Evolutionary conservation across 1,140 invertebrate species (phyloP), one percentile per base, ranked within the genome.

Genomic region (Eriocheir sinensis): DNA sequence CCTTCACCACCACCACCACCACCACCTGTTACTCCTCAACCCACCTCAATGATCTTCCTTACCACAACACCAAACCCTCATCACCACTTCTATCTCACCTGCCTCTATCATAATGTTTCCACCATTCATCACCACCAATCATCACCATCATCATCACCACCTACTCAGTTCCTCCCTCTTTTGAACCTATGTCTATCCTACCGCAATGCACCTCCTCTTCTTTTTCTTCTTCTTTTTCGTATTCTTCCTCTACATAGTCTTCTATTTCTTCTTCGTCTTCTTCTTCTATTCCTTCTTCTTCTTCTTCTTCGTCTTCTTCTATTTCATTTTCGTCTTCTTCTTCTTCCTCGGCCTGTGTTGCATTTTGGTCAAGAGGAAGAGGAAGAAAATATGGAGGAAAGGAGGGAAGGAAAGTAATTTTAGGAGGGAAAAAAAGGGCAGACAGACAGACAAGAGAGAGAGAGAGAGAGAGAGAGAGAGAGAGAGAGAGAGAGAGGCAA

Each of bases 391-490:
- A n/a, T 0, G 21, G 60, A 72, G 6, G 21, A 4, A 72, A 89
- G 2, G 36, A 12, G 40, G 38, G 40, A 32, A 12, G 38, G 86
- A 44, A 1, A 36, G n/a, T n/a, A n/a, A n/a, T n/a, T 86, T 0
- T 32, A 89, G 40, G 86, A 30, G 44, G n/a, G 36, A 44, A 89
- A 89, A 36, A 38, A 89, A 38, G 44, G 86, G 41, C 17, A 89
- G 85, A 88, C 38, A 88, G 85, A 88, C 38, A 88, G 86, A 38
- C 86, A 21, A 34, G 38, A 40, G 36, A 38, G 86, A 40, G 85
- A 89, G 86, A 89, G 86, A 89, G 86, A 38, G 32, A 89, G 86
- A 89, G 86, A 41, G 12, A 44, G 40, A 89, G 40, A 27, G 32
- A 89, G 86, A 44, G 36, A 89, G 21, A 89, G 17, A 86, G 30